These are phyloP conservation scores for Thoracochromis brauschi DNA, from an alignment of 2,113 vertebrate species.

Conservation along the genomic window DNA sequence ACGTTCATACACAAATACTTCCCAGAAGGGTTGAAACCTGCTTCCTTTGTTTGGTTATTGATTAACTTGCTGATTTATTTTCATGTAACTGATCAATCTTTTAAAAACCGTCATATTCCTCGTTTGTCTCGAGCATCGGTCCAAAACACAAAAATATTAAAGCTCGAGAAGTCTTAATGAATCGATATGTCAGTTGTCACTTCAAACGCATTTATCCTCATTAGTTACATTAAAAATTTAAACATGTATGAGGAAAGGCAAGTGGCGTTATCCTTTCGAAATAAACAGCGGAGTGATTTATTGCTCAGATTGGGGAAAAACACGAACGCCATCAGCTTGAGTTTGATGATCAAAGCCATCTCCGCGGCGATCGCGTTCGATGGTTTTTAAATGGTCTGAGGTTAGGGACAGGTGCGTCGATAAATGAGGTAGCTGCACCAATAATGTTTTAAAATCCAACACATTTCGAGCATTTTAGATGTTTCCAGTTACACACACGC, in stretches of 20 bases:
- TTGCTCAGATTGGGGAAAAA: background rate
- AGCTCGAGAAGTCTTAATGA: background rate
- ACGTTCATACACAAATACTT: background rate
- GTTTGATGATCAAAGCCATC: background rate
- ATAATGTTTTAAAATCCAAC: background rate
- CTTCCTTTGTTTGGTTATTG: background rate
- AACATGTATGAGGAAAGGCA: background rate
- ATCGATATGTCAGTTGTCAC: background rate
- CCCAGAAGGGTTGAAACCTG: background rate
- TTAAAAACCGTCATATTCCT: background rate
- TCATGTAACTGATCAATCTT: background rate
- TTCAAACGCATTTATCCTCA: background rate
- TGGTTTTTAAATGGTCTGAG: background rate
- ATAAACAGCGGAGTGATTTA: background rate
- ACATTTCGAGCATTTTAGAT: background rate
- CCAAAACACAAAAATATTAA: background rate
- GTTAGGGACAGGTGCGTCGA: background rate
- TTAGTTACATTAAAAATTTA: background rate
- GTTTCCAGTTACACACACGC: background rate
- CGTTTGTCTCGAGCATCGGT: background rate
- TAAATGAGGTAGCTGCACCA: background rate
- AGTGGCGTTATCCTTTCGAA: background rate
- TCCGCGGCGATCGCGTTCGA: background rate
- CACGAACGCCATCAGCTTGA: background rate
- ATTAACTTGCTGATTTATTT: background rate